Evolutionary conservation across 2,113 vertebrate species (phyloP).

Genomic region (Passer domesticus): DNA sequence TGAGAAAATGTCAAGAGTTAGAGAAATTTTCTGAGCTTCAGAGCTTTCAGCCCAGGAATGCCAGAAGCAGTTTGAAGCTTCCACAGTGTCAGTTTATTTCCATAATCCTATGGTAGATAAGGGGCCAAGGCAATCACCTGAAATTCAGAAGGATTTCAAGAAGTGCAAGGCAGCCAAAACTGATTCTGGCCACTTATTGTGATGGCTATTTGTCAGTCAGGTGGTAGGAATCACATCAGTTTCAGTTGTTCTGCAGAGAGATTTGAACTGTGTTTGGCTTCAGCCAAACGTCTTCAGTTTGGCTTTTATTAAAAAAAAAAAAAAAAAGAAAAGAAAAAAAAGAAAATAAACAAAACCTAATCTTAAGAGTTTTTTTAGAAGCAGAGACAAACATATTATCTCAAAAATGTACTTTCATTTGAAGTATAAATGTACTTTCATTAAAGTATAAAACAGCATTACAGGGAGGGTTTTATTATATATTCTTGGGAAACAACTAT

Average conservation of each 20-base stretch:
- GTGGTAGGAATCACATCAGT: background rate
- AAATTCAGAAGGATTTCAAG: constrained; percentile 2
- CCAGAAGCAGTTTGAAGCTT: background rate
- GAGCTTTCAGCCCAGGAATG: background rate
- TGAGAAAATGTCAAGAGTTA: background rate
- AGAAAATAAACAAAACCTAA: background rate
- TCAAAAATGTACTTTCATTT: background rate
- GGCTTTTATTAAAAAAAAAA: background rate
- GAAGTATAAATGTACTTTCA: background rate
- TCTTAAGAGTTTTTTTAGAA: background rate
- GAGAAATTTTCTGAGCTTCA: background rate
- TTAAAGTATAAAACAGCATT: background rate
- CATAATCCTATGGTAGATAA: background rate
- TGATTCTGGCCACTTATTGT: constrained; percentile 12
- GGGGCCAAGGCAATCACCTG: background rate
- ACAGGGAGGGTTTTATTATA: background rate
- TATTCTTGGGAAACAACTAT: background rate
- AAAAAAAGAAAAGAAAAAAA: no score
- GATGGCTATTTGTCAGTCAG: background rate
- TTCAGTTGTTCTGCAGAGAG: background rate
- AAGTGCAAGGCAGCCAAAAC: background rate
- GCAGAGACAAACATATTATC: background rate
- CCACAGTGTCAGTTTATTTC: background rate
- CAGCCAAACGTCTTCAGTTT: background rate
- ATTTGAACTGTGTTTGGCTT: background rate